Conservation (phyloP, 2,797 vertebrate species). For the Enteromius argenteus region DNA sequence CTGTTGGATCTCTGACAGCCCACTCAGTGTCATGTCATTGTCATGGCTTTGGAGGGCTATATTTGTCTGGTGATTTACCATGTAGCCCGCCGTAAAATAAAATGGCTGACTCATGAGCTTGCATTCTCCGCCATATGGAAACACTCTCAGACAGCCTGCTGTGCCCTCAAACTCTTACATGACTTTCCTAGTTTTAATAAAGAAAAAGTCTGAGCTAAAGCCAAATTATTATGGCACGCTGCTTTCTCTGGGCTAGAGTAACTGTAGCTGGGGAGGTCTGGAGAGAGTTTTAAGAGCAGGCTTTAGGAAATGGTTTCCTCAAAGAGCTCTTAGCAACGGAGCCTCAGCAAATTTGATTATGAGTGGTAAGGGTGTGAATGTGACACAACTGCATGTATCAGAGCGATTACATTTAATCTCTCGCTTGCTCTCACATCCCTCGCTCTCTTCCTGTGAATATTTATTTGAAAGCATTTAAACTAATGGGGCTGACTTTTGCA, state of each 20-base stretch:
- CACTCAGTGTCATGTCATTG: constrained; percentile 2
- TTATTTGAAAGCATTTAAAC: constrained; percentile 49
- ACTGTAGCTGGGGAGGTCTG: constrained; percentile 40
- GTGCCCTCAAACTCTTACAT: constrained; percentile 36
- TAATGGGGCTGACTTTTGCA: constrained; percentile 51
- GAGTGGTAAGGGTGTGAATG: constrained; percentile 47
- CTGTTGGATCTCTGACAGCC: background rate
- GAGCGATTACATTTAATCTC: constrained; percentile 55
- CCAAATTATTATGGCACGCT: constrained; percentile 28
- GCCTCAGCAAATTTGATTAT: constrained; percentile 59
- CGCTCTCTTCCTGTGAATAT: constrained; percentile 27
- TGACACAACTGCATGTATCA: constrained; percentile 45
- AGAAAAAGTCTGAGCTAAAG: constrained; percentile 29
- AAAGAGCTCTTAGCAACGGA: constrained; percentile 46
- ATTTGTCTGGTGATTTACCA: constrained; percentile 13
- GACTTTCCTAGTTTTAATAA: constrained; percentile 38
- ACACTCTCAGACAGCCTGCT: constrained; percentile 15
- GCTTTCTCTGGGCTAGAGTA: constrained; percentile 34
- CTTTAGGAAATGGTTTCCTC: constrained; percentile 50
- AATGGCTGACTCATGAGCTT: constrained; percentile 27
- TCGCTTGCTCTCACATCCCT: constrained; percentile 3
- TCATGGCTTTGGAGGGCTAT: background rate
- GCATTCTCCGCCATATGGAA: constrained; percentile 40
- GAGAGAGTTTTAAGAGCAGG: constrained; percentile 48
- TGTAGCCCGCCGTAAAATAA: background rate